phyloP scores from a whole-genome alignment of 2,888 invertebrate species.

The Hydropsyche betteni region DNA sequence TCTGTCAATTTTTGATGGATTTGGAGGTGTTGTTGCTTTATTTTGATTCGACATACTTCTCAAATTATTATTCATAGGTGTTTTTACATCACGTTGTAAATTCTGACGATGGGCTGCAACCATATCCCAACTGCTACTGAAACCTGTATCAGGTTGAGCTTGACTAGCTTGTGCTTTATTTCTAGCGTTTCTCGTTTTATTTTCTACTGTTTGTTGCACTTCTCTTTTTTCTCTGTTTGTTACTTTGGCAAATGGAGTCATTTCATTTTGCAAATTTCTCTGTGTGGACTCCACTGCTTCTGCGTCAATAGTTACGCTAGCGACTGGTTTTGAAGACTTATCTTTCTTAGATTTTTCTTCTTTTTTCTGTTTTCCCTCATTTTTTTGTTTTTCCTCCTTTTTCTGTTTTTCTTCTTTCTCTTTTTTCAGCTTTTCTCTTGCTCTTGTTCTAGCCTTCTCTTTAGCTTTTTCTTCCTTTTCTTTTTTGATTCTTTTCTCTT shows the following conservation, averaged over 20 bases:
- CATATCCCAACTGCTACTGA: slow-evolving; percentile 63
- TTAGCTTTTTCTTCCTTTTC: slow-evolving; percentile 29
- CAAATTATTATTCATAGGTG: slow-evolving; percentile 45
- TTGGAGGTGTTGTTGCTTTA: not conserved
- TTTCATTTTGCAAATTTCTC: slow-evolving; percentile 5
- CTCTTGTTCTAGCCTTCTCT: slow-evolving; percentile 33
- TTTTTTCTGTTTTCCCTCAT: not conserved
- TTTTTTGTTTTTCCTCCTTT: not conserved
- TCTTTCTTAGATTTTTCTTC: slow-evolving; percentile 50
- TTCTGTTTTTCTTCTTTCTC: slow-evolving; percentile 42
- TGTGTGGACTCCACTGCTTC: slow-evolving; percentile 38
- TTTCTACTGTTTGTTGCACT: slow-evolving; percentile 41
- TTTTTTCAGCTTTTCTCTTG: slow-evolving; percentile 40
- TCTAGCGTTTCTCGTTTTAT: slow-evolving; percentile 50
- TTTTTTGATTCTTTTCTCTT: slow-evolving; percentile 50
- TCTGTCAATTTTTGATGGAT: too few species aligned
- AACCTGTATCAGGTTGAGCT: slow-evolving; percentile 55
- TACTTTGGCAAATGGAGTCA: slow-evolving; percentile 19
- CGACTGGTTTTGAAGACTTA: slow-evolving; percentile 49
- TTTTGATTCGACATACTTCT: slow-evolving; percentile 44
- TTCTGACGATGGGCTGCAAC: slow-evolving; percentile 65
- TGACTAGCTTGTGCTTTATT: not conserved
- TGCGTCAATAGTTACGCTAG: slow-evolving; percentile 49
- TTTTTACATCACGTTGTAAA: slow-evolving; percentile 54
- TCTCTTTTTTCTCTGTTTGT: slow-evolving; percentile 25